These are phyloP conservation scores for Actias luna DNA, from an alignment of 2,888 invertebrate genomes.

Conservation along the genomic window DNA sequence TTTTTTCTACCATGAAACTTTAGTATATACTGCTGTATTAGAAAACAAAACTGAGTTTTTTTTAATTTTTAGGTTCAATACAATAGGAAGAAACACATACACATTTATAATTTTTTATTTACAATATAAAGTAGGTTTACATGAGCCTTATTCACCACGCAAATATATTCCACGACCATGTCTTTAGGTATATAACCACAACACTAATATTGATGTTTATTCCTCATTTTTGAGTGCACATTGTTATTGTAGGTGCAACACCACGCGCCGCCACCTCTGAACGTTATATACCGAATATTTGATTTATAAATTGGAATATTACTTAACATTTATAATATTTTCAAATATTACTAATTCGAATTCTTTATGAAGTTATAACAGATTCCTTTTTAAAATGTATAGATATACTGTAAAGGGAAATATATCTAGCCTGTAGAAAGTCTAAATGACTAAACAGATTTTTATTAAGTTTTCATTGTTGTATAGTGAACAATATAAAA, in stretches of 20 bases:
- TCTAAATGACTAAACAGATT: constrained; percentile 1
- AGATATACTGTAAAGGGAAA: neutral
- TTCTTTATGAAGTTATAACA: neutral
- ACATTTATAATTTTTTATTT: constrained; percentile 12
- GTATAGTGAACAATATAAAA: neutral
- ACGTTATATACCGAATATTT: too few relatives aligned
- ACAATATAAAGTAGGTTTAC: constrained; percentile 8
- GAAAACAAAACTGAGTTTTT: neutral
- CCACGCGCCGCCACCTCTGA: too few relatives aligned
- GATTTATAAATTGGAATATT: neutral
- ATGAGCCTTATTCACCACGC: constrained; percentile 8
- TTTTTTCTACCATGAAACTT: too few relatives aligned
- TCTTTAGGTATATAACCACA: neutral
- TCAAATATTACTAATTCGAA: too few relatives aligned
- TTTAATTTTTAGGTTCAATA: neutral
- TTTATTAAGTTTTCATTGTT: neutral
- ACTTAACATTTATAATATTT: too few relatives aligned
- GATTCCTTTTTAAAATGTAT: neutral
- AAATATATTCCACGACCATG: neutral
- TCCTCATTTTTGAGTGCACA: neutral
- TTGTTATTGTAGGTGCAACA: neutral
- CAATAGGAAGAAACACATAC: neutral
- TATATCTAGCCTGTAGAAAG: neutral
- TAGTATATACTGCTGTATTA: too few relatives aligned
- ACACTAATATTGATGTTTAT: neutral